phyloP scores from a whole-genome alignment of 2,113 vertebrate species.

The Tympanuchus pallidicinctus region DNA sequence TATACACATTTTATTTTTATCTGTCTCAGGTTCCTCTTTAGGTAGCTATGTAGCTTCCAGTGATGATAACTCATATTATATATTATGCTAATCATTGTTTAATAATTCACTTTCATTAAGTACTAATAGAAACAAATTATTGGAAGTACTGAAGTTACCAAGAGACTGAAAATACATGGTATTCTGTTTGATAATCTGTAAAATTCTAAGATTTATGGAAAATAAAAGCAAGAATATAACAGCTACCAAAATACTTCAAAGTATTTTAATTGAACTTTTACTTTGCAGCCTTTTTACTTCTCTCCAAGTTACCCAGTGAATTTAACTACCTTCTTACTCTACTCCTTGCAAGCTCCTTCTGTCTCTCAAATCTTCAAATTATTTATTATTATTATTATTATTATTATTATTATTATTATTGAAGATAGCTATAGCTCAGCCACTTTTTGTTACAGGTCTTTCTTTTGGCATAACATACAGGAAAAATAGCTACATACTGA shows the following conservation, averaged over 20 bases:
- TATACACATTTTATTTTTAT: background rate
- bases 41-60: background rate
- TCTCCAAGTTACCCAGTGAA: background rate
- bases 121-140: background rate
- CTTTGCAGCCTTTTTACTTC: background rate
- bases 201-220: background rate
- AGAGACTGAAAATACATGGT: background rate
- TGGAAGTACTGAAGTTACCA: background rate
- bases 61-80: background rate
- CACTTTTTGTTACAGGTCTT: background rate
- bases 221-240: background rate
- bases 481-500: background rate
- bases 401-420: background rate
- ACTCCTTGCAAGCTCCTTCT: background rate
- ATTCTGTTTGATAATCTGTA: background rate
- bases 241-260: background rate
- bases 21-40: background rate
- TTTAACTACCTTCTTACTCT: background rate
- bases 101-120: background rate
- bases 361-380: constrained; percentile 2
- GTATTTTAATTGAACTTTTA: background rate
- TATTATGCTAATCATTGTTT: background rate
- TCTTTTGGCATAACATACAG: background rate
- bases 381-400: background rate
- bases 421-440: background rate